Percentiles rank a stretch among this genome's conserved stretches.
Evolutionary conservation across 2,888 invertebrate species (phyloP).

Genomic region (Lepetodrilus schrolli): DNA sequence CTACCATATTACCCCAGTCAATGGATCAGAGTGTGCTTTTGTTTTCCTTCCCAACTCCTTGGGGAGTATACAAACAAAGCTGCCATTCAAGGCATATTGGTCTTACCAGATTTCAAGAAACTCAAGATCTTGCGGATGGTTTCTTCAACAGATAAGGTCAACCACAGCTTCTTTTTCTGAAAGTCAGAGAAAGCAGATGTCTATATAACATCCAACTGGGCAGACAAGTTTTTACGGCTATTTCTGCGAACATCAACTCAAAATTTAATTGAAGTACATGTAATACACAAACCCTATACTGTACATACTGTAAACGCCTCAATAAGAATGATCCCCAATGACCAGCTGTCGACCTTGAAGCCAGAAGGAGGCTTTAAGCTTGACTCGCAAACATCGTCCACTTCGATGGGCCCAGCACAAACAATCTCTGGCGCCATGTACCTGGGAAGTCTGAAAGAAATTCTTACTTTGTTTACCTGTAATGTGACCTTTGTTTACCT

Average conservation of each 20-base stretch:
- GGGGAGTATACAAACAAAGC: no score
- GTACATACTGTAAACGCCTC: slow-evolving; percentile 81
- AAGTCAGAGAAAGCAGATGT: slow-evolving; percentile 28
- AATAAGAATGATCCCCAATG: slow-evolving; percentile 90
- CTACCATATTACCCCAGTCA: no score
- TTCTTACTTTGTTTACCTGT: no score
- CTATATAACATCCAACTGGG: not conserved
- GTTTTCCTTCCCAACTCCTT: no score
- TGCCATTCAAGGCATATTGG: no score
- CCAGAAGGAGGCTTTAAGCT: slow-evolving; percentile 75
- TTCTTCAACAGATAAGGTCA: slow-evolving; percentile 55
- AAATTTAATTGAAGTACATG: no score
- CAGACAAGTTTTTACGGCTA: no score
- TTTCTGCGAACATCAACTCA: no score
- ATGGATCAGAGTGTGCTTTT: no score
- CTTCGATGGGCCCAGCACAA: slow-evolving; percentile 59
- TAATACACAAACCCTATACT: no score
- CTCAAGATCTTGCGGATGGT: slow-evolving; percentile 58
- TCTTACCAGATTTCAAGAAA: slow-evolving; percentile 55
- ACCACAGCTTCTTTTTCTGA: slow-evolving; percentile 68
- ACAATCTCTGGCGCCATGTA: slow-evolving; percentile 75
- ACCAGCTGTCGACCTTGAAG: slow-evolving; percentile 93
- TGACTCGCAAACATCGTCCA: slow-evolving; percentile 60
- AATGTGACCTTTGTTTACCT: no score
- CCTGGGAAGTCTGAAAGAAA: slow-evolving; percentile 60